These are phyloP conservation scores for Halisarca cf. caerulea DNA, from an alignment of 37 sponge, comb jelly and placozoan genomes.

Conservation along the genomic window DNA sequence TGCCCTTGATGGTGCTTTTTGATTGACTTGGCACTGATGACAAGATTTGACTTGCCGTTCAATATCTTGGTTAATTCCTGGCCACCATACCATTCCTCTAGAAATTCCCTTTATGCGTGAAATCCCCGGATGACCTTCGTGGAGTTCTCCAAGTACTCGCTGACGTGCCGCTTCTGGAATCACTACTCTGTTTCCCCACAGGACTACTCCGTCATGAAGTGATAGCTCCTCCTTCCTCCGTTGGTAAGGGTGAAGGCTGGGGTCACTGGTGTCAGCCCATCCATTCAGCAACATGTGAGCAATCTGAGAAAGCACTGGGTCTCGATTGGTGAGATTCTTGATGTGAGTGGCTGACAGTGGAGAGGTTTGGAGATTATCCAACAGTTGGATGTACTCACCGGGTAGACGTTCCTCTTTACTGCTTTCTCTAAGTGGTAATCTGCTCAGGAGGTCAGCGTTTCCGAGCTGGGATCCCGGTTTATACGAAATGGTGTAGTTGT, in stretches of 20 bases:
- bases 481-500: constrained; percentile 27
- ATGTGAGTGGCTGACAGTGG: neutral
- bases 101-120: constrained; percentile 32
- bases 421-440: constrained; percentile 12
- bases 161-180: constrained; percentile 4
- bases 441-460: constrained; percentile 31
- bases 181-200: constrained; percentile 15
- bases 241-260: neutral
- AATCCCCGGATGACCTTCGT: constrained; percentile 27
- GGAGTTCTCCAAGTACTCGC: neutral
- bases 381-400: constrained; percentile 7
- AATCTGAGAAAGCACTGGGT: constrained; percentile 8
- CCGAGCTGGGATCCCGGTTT: constrained; percentile 14
- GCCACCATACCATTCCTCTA: constrained; percentile 31
- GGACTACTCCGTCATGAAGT: constrained; percentile 15
- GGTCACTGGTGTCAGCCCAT: neutral
- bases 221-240: constrained; percentile 1
- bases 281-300: neutral
- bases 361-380: constrained; percentile 10
- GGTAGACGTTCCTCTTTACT: constrained; percentile 1
- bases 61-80: constrained; percentile 12
- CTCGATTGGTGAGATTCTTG: neutral
- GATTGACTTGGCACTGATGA: neutral
- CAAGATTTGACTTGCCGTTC: constrained; percentile 2
- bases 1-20: neutral